Conservation (phyloP, 2,113 vertebrate species). For the Prionailurus bengalensis region DNA sequence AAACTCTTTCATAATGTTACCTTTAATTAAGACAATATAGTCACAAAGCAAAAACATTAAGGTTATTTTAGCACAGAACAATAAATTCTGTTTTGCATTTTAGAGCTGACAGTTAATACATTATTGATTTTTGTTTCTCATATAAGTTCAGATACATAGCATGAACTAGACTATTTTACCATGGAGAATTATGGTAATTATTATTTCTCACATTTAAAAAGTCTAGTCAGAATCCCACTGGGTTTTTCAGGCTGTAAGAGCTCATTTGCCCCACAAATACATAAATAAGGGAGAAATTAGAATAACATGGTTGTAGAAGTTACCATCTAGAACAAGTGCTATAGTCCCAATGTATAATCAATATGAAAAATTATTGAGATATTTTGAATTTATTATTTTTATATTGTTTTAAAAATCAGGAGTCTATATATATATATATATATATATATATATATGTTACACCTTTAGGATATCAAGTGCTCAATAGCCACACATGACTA, state of each 20-base stretch:
- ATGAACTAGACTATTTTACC: not conserved
- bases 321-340: conserved; percentile 11
- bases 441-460: not conserved
- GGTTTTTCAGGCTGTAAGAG: not conserved
- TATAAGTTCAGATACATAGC: not conserved
- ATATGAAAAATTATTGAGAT: conserved; percentile 2
- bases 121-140: conserved; percentile 52
- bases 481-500: not conserved
- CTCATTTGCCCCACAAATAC: not conserved
- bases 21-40: not conserved
- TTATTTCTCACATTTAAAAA: not conserved
- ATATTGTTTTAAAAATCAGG: conserved; percentile 52
- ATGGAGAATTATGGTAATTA: not conserved
- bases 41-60: not conserved
- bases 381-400: conserved; percentile 58
- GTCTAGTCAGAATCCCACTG: not conserved
- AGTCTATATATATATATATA: not conserved
- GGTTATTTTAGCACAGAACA: conserved; percentile 34
- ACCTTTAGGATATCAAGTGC: not conserved
- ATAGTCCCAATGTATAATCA: not conserved
- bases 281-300: not conserved
- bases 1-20: not conserved
- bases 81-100: conserved; percentile 6
- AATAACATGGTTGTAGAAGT: not conserved
- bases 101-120: not conserved